These are phyloP conservation scores for Falco peregrinus DNA, from an alignment of 2,797 vertebrate species.

Conservation along the genomic window DNA sequence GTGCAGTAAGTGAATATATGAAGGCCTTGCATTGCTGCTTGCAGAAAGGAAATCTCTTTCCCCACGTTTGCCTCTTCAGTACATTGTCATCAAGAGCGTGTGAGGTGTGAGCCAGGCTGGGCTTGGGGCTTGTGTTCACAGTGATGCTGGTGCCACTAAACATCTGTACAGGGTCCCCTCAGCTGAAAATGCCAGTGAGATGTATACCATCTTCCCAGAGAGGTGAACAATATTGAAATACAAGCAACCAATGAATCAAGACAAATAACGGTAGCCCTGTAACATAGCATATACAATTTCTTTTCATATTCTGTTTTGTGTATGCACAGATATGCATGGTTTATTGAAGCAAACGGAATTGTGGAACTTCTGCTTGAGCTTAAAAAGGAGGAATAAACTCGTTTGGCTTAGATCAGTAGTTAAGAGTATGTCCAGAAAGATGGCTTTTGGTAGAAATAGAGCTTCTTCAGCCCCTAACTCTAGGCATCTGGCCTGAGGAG, in stretches of 20 bases:
- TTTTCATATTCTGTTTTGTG: not conserved
- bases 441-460: not conserved
- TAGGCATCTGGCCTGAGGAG: not conserved
- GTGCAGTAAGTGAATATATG: not conserved
- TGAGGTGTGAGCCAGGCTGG: not conserved
- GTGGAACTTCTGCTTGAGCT: not conserved
- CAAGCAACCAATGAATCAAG: not conserved
- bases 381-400: not conserved
- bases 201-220: not conserved
- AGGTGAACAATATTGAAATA: not conserved
- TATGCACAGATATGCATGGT: not conserved
- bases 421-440: not conserved
- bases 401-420: not conserved
- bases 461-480: not conserved
- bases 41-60: not conserved
- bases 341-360: not conserved
- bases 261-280: not conserved
- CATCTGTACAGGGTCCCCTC: not conserved
- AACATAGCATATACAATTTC: not conserved
- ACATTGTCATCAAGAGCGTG: accelerated
- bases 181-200: not conserved
- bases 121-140: not conserved
- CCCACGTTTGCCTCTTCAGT: not conserved
- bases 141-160: not conserved
- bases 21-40: not conserved